These are phyloP conservation scores for Merops nubicus DNA, from an alignment of 2,113 vertebrate species.

Conservation along the genomic window DNA sequence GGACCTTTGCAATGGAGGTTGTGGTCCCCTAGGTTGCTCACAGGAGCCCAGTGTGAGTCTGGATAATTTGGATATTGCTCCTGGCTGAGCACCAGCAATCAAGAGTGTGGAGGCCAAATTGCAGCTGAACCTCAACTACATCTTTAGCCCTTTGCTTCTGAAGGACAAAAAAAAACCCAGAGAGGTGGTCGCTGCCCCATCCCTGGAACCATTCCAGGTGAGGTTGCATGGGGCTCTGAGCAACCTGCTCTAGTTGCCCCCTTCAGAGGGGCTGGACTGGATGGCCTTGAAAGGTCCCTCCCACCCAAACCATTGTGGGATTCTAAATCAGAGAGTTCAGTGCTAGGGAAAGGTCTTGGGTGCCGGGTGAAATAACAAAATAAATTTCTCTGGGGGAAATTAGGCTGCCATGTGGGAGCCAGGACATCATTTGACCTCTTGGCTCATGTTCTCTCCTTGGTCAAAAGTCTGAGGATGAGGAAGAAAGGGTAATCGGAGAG, in stretches of 20 bases:
- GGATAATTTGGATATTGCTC: not conserved
- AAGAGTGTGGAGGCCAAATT: not conserved
- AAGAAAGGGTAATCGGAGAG: not conserved
- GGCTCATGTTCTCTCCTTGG: not conserved
- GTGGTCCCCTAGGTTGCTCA: not conserved
- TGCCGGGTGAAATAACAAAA: not conserved
- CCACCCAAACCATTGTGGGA: not conserved
- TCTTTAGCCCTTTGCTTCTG: not conserved
- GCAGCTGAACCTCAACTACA: not conserved
- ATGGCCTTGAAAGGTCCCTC: not conserved
- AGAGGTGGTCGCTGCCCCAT: too few species aligned
- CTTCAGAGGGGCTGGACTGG: not conserved
- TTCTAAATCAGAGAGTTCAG: not conserved
- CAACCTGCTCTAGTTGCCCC: not conserved
- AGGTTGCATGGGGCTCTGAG: not conserved
- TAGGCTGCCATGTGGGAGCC: accelerated
- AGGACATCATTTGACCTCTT: not conserved
- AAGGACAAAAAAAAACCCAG: not conserved
- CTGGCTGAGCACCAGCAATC: not conserved
- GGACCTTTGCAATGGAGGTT: not conserved
- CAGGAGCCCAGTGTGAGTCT: not conserved
- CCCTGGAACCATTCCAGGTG: not conserved
- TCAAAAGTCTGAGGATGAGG: not conserved
- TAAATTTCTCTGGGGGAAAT: not conserved
- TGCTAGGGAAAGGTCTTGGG: not conserved